Evolutionary conservation across 2,888 invertebrate genomes (phyloP).

Genomic region (Dynastes grantii): DNA sequence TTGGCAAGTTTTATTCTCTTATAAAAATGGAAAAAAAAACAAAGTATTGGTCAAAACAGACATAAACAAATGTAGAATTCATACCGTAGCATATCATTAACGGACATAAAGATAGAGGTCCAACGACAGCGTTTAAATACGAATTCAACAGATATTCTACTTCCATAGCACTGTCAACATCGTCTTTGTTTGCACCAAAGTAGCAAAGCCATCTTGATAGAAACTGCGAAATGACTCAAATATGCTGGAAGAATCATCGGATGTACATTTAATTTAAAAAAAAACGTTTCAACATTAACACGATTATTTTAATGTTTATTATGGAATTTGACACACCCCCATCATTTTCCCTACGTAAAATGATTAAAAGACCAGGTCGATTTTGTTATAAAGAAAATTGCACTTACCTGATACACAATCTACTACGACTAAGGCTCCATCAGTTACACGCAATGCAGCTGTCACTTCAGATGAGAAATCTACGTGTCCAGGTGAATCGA

Average conservation of each 20-base stretch:
- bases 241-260: constrained; percentile 56
- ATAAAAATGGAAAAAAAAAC: no score
- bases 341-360: no score
- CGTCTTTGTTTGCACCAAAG: constrained; percentile 65
- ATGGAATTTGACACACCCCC: no score
- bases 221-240: constrained; percentile 60
- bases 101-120: constrained; percentile 89
- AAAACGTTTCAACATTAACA: neutral
- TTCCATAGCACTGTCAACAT: constrained; percentile 80
- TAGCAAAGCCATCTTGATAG: constrained; percentile 50
- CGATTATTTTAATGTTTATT: neutral
- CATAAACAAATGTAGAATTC: constrained; percentile 68
- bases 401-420: constrained; percentile 97
- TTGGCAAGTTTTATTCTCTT: no score
- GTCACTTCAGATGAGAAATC: constrained; percentile 99
- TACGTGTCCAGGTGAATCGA: constrained; percentile 99
- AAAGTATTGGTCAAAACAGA: no score
- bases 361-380: no score
- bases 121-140: constrained; percentile 80
- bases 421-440: constrained; percentile 99
- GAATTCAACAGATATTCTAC: constrained; percentile 73
- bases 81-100: constrained; percentile 77
- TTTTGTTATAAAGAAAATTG: no score
- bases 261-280: neutral
- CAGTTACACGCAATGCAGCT: constrained; percentile 99